Base-by-base conservation (phyloP, 2,113 vertebrate species). In the Gadus macrocephalus region DNA sequence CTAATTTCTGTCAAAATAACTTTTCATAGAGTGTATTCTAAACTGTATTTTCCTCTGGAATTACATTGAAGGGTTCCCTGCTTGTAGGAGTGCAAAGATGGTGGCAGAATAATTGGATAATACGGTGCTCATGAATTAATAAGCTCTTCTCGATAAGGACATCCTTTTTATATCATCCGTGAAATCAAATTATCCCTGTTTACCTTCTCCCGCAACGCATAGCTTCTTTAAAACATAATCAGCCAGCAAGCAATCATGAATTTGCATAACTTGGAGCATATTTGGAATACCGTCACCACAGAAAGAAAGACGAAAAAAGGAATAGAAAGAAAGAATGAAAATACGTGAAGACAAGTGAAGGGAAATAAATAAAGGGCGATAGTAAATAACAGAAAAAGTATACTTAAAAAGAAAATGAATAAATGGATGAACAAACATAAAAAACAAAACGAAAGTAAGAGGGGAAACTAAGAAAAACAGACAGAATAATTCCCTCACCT, bases 401-500 rank as follows among this genome's bases (percentile, higher is more conserved):
- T 35, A 35, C 6, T 4, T 4, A 35, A 35, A 35, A 35, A 4
- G 6, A 35, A 35, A 35, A 35, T 35, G 31, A 35, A 35, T 35
- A 35, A 35, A 35, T 35, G 31, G 31, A 35, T 35, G 31, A 35
- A 35, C 31, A 35, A 35, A 35, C 31, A 49, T 7, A 14, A 11
- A 49, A 49, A 49, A 9, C 25, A 42, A 14, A 9, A 49, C 9
- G 42, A 49, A 49, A 49, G 1, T 49, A 49, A 49, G 8, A 49
- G 11, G 42, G 5, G 42, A 49, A 12, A 9, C 9, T 49, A 14
- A 49, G 42, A 49, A 49, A 49, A 9, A 49, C 8, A 12, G 42
- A 49, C 9, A 49, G 42, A 49, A 49, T 49, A 49, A 49, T 20
- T 64, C 38, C 35, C 76, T 88, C 93, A 99, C 97, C 96, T 99